These are phyloP conservation scores for Ciona savignyi DNA, from an alignment of 23 tunicate species.

Conservation along the genomic window DNA sequence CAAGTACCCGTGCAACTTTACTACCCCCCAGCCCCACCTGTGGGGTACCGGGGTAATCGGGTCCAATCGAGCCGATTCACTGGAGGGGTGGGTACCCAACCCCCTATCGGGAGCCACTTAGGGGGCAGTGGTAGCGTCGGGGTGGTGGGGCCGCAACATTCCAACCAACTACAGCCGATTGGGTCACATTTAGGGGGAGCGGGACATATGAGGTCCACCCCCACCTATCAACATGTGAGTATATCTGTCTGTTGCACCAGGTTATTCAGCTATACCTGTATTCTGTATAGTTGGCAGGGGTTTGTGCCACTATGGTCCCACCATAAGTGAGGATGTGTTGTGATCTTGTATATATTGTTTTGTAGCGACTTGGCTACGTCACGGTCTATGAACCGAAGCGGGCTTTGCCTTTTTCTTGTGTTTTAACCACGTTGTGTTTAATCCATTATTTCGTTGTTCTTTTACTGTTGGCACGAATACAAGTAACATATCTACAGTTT, in stretches of 20 bases:
- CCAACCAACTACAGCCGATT: conserved; percentile 33
- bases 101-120: conserved; percentile 64
- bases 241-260: conserved; percentile 23
- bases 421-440: too few species aligned
- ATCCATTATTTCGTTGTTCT: too few species aligned
- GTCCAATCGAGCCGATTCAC: conserved; percentile 17
- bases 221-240: conserved; percentile 17
- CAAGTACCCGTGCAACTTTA: neutral
- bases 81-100: conserved; percentile 25
- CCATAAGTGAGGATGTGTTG: too few species aligned
- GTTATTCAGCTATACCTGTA: neutral
- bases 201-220: conserved; percentile 34
- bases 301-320: neutral
- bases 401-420: too few species aligned
- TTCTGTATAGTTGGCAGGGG: neutral
- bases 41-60: conserved; percentile 10
- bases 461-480: too few species aligned
- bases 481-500: too few species aligned
- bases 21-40: conserved; percentile 21
- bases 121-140: conserved; percentile 40
- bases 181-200: conserved; percentile 62
- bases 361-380: too few species aligned
- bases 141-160: conserved; percentile 45
- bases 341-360: too few species aligned
- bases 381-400: too few species aligned